Conservation (phyloP, 2,888 invertebrate species). For the Dolomedes plantarius region DNA sequence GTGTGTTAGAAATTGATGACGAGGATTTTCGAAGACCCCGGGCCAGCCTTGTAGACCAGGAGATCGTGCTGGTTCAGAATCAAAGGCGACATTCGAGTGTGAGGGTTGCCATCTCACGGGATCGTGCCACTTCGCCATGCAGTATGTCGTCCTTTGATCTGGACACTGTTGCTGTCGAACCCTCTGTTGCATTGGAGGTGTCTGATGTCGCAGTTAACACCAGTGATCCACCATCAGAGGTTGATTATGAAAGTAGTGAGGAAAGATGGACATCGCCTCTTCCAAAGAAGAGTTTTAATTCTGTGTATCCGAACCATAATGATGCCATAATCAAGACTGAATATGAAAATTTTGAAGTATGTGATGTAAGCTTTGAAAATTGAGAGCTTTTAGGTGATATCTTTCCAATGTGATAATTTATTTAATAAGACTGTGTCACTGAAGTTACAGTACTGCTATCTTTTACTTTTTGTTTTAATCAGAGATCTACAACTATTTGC, state of each 20-base stretch:
- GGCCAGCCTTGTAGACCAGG: slow-evolving; percentile 36
- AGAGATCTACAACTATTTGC: no score
- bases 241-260: slow-evolving; percentile 65
- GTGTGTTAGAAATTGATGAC: slow-evolving; percentile 85
- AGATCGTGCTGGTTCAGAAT: slow-evolving; percentile 48
- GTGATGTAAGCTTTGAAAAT: slow-evolving; percentile 58
- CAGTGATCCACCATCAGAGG: slow-evolving; percentile 54
- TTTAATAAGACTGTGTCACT: no score
- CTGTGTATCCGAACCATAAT: background rate
- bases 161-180: slow-evolving; percentile 29
- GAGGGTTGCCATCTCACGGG: slow-evolving; percentile 43
- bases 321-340: slow-evolving; percentile 11
- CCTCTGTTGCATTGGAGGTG: slow-evolving; percentile 24
- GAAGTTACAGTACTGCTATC: no score
- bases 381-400: background rate
- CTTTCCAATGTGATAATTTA: background rate
- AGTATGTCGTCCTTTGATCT: slow-evolving; percentile 59
- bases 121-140: slow-evolving; percentile 55
- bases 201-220: slow-evolving; percentile 61
- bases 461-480: no score
- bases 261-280: slow-evolving; percentile 52
- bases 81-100: slow-evolving; percentile 39
- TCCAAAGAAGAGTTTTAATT: slow-evolving; percentile 19
- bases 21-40: slow-evolving; percentile 37
- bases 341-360: slow-evolving; percentile 47